A percentile compares a stretch with the other conserved stretches of the same genome.
These are phyloP conservation scores for Ennomos quercinarius DNA, from an alignment of 2,888 invertebrate species.

Conservation along the genomic window DNA sequence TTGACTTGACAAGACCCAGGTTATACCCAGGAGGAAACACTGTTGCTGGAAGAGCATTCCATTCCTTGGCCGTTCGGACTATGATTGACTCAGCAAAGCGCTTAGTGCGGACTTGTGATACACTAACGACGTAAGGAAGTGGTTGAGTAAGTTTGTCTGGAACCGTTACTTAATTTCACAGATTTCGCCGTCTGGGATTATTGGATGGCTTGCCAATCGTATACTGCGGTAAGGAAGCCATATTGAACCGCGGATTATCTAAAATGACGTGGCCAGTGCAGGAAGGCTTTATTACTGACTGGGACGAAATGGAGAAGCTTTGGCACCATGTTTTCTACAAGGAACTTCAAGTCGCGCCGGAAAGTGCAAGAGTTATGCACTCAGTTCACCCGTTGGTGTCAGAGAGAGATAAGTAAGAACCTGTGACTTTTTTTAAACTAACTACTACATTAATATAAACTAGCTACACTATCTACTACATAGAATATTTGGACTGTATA, in stretches of 20 bases:
- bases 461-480: no score
- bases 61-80: no score
- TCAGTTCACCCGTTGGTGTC: constrained; percentile 93
- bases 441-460: no score
- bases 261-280: constrained; percentile 91
- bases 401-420: constrained; percentile 86
- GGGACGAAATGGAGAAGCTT: constrained; percentile 96
- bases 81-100: no score
- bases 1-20: no score
- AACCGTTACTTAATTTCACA: constrained; percentile 28
- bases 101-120: no score
- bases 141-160: no score
- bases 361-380: constrained; percentile 91
- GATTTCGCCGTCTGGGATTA: constrained; percentile 57
- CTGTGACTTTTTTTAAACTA: no score
- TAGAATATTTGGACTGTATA: no score
- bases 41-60: no score
- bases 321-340: constrained; percentile 95
- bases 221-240: constrained; percentile 86
- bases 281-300: constrained; percentile 91
- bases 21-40: no score
- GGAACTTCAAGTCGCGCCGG: constrained; percentile 92
- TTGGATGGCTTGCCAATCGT: constrained; percentile 70
- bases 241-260: constrained; percentile 77
- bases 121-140: no score